Percentiles rank a stretch among this genome's conserved stretches.
Evolutionary conservation across 2,888 invertebrate species (phyloP).

Genomic region (Protophormia terraenovae): DNA sequence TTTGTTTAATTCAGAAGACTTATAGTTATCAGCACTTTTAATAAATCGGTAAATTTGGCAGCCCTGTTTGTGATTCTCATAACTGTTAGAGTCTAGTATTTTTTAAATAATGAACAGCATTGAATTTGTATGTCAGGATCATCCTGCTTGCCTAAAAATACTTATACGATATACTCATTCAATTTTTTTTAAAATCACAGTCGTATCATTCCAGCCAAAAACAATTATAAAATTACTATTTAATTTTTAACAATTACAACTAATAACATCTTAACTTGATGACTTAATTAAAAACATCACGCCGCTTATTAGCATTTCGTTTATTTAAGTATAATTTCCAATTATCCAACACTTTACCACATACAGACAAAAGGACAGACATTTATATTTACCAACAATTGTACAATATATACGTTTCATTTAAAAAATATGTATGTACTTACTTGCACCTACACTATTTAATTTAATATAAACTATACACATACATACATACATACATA

Average conservation of each 20-base stretch:
- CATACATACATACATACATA: not conserved
- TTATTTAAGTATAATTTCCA: constrained; percentile 34
- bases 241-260: not conserved
- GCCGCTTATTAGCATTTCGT: constrained; percentile 33
- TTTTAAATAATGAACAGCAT: too few relatives aligned
- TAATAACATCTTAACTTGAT: constrained; percentile 5
- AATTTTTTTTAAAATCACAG: too few relatives aligned
- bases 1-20: too few relatives aligned
- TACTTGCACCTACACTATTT: constrained; percentile 30
- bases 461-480: constrained; percentile 24
- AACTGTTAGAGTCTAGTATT: too few relatives aligned
- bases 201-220: too few relatives aligned
- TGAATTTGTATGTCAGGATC: too few relatives aligned
- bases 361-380: not conserved
- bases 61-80: too few relatives aligned
- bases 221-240: not conserved
- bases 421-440: too few relatives aligned
- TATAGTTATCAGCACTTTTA: too few relatives aligned
- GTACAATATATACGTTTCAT: not conserved
- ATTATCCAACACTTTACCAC: constrained; percentile 22
- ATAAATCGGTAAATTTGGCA: too few relatives aligned
- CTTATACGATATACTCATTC: too few relatives aligned
- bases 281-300: constrained; percentile 31
- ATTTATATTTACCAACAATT: not conserved
- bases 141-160: too few relatives aligned